Percentiles rank a stretch among this genome's conserved stretches.
These are phyloP conservation scores for Trochalopteron elliotii DNA, from an alignment of 2,113 vertebrate genomes.

Conservation along the genomic window DNA sequence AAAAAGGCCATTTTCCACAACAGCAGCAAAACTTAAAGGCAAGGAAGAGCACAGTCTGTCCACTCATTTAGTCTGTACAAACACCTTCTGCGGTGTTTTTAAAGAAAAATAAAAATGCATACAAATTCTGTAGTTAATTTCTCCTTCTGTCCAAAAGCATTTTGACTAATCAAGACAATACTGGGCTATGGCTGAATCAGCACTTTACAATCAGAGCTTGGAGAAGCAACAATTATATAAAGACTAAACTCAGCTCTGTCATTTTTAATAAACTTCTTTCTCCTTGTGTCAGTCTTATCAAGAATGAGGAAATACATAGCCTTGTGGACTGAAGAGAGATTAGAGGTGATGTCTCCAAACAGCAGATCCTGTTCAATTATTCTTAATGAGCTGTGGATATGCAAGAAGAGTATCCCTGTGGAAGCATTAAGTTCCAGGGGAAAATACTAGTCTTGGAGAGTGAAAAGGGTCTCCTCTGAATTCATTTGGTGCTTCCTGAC, in stretches of 20 bases:
- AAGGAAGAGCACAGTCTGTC: background rate
- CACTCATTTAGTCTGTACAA: background rate
- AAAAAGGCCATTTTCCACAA: background rate
- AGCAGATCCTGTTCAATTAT: background rate
- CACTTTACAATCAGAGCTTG: background rate
- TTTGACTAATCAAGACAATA: background rate
- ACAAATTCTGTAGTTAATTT: background rate
- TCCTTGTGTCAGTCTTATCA: background rate
- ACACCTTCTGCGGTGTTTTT: background rate
- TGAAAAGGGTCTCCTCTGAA: background rate
- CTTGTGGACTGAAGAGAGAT: background rate
- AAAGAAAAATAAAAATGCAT: background rate
- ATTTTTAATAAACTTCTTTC: background rate
- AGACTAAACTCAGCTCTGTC: background rate
- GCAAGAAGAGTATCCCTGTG: background rate
- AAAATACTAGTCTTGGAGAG: background rate
- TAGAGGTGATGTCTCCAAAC: background rate
- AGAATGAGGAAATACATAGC: background rate
- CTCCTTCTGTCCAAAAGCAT: background rate
- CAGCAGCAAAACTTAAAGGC: background rate
- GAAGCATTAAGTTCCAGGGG: background rate
- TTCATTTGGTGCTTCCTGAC: background rate
- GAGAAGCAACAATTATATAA: background rate
- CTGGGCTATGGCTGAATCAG: background rate
- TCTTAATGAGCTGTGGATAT: background rate